phyloP scores from a whole-genome alignment of 2,113 vertebrate species.

The Anolis carolinensis region DNA sequence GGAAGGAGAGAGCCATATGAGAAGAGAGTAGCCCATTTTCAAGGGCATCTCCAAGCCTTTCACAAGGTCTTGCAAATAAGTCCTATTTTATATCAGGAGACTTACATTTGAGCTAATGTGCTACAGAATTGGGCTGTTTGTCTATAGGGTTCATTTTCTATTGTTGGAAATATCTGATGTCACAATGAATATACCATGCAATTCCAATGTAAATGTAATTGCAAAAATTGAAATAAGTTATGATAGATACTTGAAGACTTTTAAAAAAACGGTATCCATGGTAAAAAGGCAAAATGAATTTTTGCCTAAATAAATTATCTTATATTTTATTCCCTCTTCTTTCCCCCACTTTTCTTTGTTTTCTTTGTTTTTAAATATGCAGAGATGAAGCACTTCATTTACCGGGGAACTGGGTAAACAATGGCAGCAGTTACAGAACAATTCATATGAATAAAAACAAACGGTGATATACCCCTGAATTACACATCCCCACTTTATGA shows the following conservation, averaged over 20 bases:
- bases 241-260: slow-evolving; percentile 1
- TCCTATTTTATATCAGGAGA: background rate
- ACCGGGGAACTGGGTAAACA: slow-evolving; percentile 36
- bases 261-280: background rate
- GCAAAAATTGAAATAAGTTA: slow-evolving; percentile 29
- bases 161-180: background rate
- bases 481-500: slow-evolving; percentile 41
- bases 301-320: slow-evolving; percentile 34
- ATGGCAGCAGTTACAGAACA: slow-evolving; percentile 20
- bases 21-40: background rate
- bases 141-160: background rate
- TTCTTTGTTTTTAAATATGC: slow-evolving; percentile 25
- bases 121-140: background rate
- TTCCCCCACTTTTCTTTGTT: background rate
- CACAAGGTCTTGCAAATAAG: background rate
- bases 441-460: slow-evolving; percentile 37
- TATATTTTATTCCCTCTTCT: background rate
- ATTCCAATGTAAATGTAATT: slow-evolving; percentile 9
- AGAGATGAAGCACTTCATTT: slow-evolving; percentile 36
- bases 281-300: background rate
- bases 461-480: slow-evolving; percentile 16
- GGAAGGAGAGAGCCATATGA: background rate
- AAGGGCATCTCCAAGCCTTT: background rate
- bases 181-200: background rate
- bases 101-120: too few relatives aligned